Evolutionary conservation across 2,113 vertebrate species (phyloP), one percentile per base, ranked within the genome.

Genomic region (Sialia sialis): DNA sequence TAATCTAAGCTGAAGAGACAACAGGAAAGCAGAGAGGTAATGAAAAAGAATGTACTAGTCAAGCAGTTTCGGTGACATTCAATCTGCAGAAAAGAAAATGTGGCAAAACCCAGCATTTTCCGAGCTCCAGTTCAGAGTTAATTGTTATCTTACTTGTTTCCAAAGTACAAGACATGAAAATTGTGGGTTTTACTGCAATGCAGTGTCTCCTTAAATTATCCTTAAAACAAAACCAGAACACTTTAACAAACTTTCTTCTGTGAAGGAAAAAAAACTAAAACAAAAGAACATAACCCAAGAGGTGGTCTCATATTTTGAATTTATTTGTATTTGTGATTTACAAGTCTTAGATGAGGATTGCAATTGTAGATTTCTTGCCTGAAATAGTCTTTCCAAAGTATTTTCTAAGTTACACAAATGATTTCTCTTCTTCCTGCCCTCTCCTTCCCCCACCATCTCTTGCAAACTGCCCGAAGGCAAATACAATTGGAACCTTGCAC

Each of bases 401-500:
- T 86, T 75, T 34, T 27, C 18, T 60, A 78, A 92, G 11, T 78
- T 44, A 63, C 74, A 89, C 49, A 76, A 89, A 79, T 27, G 22
- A 84, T 69, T 87, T 75, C 23, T 93, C 68, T 70, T 52, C 66
- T 68, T 76, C 66, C 66, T 69, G 70, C 54, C 38, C 52, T 85
- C 46, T 85, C 90, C 82, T 74, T 51, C 90, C 91, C 63, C 70
- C 66, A 43, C 36, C 38, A 84, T 83, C 78, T 97, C 95, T 74
- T 93, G 89, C 95, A 84, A 95, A 91, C 49, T 2, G 87, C 96
- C 94, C 59, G 87, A 77, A 94, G 93, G 93, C 89, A 90, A 77
- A 96, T 87, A 89, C 91, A 95, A 94, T 91, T 91, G 91, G 87
- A 94, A 95, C 85, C 87, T 80, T 91, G 94, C 94, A 79, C 95